Conservation (phyloP, 2,797 vertebrate genomes). For the Danio aesculapii region DNA sequence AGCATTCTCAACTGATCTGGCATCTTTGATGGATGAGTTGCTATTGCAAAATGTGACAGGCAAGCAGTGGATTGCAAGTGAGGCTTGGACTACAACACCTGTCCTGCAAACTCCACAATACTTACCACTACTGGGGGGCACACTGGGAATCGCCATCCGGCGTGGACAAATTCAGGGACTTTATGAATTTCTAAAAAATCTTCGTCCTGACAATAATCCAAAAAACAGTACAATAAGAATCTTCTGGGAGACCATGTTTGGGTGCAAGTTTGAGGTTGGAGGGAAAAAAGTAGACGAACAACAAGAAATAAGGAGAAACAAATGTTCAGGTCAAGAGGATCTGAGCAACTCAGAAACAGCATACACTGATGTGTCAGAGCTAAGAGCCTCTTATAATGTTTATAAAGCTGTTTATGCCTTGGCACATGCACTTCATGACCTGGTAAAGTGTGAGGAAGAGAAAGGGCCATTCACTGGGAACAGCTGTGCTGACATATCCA, state of each 20-base stretch:
- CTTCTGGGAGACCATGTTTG: conserved; percentile 18
- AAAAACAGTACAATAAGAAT: conserved; percentile 1
- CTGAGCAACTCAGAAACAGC: conserved; percentile 58
- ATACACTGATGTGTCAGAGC: conserved; percentile 65
- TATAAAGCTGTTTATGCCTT: conserved; percentile 74
- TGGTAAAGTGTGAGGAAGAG: conserved; percentile 67
- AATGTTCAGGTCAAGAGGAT: conserved; percentile 56
- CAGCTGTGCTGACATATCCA: conserved; percentile 65
- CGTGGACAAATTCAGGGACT: conserved; percentile 70
- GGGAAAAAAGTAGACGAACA: neutral
- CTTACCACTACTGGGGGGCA: conserved; percentile 38
- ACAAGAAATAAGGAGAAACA: conserved; percentile 36
- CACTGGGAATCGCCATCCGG: conserved; percentile 63
- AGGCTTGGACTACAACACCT: conserved; percentile 20
- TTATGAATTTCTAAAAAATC: conserved; percentile 59
- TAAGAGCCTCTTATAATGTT: conserved; percentile 55
- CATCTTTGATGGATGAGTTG: conserved; percentile 53
- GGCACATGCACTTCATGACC: conserved; percentile 23
- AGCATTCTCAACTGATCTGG: conserved; percentile 47
- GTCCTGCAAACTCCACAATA: neutral
- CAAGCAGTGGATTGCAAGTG: too few relatives aligned
- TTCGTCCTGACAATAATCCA: conserved; percentile 31
- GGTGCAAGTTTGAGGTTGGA: neutral
- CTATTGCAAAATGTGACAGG: conserved; percentile 32
- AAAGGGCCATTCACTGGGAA: conserved; percentile 67